Evolutionary conservation across 1,140 invertebrate genomes (phyloP).

Genomic region (Contarinia nasturtii): DNA sequence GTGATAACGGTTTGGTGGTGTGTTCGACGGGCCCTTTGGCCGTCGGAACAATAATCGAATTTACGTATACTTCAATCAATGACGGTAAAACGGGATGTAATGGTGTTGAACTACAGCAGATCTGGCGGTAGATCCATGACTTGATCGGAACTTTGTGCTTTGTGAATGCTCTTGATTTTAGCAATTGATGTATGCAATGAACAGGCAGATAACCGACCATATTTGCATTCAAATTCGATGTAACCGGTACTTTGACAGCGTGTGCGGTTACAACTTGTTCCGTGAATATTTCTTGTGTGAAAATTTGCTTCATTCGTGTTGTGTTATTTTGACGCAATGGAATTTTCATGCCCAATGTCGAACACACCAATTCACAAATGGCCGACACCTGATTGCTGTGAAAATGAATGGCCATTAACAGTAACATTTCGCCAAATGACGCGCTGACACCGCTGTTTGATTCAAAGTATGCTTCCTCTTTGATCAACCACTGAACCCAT

Average conservation of each 20-base stretch:
- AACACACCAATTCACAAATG: slow-evolving; percentile 82
- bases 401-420: slow-evolving; percentile 92
- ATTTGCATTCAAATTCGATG: slow-evolving; percentile 68
- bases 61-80: slow-evolving; percentile 90
- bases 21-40: slow-evolving; percentile 46
- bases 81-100: slow-evolving; percentile 83
- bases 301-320: slow-evolving; percentile 81
- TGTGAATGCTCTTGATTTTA: slow-evolving; percentile 87
- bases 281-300: slow-evolving; percentile 93
- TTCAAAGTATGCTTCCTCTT: slow-evolving; percentile 73
- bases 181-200: slow-evolving; percentile 90
- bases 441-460: slow-evolving; percentile 57
- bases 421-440: slow-evolving; percentile 89
- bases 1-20: slow-evolving; percentile 79
- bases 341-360: slow-evolving; percentile 89
- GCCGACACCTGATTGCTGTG: slow-evolving; percentile 84
- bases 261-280: slow-evolving; percentile 92
- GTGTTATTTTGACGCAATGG: slow-evolving; percentile 79
- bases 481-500: slow-evolving; percentile 86
- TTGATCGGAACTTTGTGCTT: slow-evolving; percentile 90
- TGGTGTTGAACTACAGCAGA: slow-evolving; percentile 67
- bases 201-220: slow-evolving; percentile 86
- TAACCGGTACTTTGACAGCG: slow-evolving; percentile 90
- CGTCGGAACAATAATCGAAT: slow-evolving; percentile 70
- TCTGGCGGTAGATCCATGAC: slow-evolving; percentile 89